A percentile compares a stretch with the other conserved stretches of the same genome.
phyloP scores from a whole-genome alignment of 1,140 invertebrate species.

The Drepana arcuata region DNA sequence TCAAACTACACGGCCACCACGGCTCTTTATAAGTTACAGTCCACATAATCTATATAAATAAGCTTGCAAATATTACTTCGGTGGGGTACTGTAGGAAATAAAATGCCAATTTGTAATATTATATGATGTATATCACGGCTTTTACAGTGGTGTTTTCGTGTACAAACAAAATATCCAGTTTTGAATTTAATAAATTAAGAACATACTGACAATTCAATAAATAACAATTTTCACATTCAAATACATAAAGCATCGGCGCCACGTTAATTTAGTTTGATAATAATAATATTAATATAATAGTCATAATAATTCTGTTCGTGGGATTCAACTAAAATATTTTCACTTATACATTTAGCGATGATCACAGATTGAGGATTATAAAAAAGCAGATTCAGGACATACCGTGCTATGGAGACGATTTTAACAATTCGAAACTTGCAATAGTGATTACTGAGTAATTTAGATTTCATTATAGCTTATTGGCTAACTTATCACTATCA shows the following conservation, averaged over 20 bases:
- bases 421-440: slow-evolving; percentile 63
- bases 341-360: slow-evolving; percentile 65
- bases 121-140: slow-evolving; percentile 69
- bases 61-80: no score
- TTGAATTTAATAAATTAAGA: slow-evolving; percentile 63
- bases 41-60: no score
- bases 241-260: slow-evolving; percentile 54
- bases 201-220: slow-evolving; percentile 65
- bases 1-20: no score
- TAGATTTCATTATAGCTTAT: slow-evolving; percentile 66
- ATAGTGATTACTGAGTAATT: slow-evolving; percentile 69
- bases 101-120: slow-evolving; percentile 63
- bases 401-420: slow-evolving; percentile 67
- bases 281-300: slow-evolving; percentile 48
- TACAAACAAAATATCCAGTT: slow-evolving; percentile 69
- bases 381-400: slow-evolving; percentile 68
- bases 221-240: slow-evolving; percentile 62
- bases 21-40: no score
- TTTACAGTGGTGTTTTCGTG: slow-evolving; percentile 67
- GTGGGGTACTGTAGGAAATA: no score
- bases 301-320: slow-evolving; percentile 41
- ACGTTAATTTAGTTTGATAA: slow-evolving; percentile 46
- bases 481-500: slow-evolving; percentile 63
- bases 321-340: slow-evolving; percentile 55
- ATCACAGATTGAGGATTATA: slow-evolving; percentile 71